Evolutionary conservation across 2,797 vertebrate species (phyloP).

Genomic region (Sebastes nivosus): DNA sequence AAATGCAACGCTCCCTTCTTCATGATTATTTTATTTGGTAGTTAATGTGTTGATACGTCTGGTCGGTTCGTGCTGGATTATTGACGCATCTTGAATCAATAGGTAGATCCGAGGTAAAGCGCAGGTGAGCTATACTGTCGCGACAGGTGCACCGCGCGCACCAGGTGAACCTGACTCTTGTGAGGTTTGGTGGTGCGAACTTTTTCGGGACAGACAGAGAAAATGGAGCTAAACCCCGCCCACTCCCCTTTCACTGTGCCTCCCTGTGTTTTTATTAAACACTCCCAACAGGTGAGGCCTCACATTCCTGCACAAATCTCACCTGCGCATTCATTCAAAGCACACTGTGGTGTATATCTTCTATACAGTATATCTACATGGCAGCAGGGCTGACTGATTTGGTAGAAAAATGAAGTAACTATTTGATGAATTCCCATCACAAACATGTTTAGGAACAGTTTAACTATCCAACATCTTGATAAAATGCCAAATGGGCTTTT

Average conservation of each 20-base stretch:
- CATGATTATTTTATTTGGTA: conserved; percentile 54
- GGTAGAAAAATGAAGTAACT: neutral
- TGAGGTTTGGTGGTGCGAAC: conserved; percentile 40
- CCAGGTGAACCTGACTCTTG: conserved; percentile 18
- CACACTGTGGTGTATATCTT: neutral
- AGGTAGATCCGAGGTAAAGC: conserved; percentile 43
- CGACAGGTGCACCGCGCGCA: conserved; percentile 49
- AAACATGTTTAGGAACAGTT: neutral
- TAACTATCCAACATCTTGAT: neutral
- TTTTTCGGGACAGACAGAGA: conserved; percentile 30
- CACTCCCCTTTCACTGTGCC: conserved; percentile 38
- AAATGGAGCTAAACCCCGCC: conserved; percentile 72
- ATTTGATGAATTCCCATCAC: neutral
- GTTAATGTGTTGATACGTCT: neutral
- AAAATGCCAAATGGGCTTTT: neutral
- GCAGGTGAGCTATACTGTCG: neutral
- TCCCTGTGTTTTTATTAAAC: conserved; percentile 25
- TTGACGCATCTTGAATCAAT: conserved; percentile 38
- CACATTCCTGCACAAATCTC: conserved; percentile 51
- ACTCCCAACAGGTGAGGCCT: conserved; percentile 71
- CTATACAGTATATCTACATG: no score
- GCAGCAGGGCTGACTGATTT: neutral
- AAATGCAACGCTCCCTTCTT: conserved; percentile 76
- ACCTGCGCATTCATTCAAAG: neutral
- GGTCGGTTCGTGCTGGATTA: neutral